These are phyloP conservation scores for Oncorhynchus mykiss DNA, from an alignment of 2,113 vertebrate species.

Conservation along the genomic window DNA sequence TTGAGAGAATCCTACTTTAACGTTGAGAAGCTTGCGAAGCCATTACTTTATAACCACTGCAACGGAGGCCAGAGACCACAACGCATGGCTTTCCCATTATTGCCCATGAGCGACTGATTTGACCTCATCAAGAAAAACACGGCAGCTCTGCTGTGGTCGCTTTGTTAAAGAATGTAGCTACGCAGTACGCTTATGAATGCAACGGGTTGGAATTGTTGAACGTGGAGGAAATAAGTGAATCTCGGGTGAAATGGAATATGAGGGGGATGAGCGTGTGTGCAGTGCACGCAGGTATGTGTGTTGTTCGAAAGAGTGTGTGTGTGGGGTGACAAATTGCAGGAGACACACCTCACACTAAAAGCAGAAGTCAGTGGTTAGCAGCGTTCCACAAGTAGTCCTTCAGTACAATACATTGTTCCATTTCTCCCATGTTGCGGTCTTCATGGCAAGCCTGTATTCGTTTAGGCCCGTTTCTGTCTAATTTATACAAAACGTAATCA, in stretches of 20 bases:
- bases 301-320: neutral
- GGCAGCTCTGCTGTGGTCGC: neutral
- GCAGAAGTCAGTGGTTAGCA: too few species aligned
- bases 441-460: constrained; percentile 17
- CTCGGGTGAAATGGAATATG: neutral
- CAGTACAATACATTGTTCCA: neutral
- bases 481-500: constrained; percentile 37
- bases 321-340: neutral
- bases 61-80: constrained; percentile 35
- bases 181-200: too few species aligned
- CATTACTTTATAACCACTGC: constrained; percentile 59
- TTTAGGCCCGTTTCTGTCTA: constrained; percentile 20
- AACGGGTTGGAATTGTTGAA: too few species aligned
- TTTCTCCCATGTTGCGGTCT: constrained; percentile 35
- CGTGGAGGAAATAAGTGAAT: neutral
- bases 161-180: neutral
- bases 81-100: constrained; percentile 52
- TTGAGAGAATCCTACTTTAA: constrained; percentile 22
- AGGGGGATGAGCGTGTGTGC: neutral
- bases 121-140: constrained; percentile 34
- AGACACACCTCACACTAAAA: neutral
- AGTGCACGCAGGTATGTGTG: neutral
- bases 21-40: constrained; percentile 60
- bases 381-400: neutral
- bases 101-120: constrained; percentile 41